Percentiles rank a stretch among this genome's conserved stretches.
phyloP scores from a whole-genome alignment of 2,797 vertebrate genomes.

The Helicolenus hilgendorfi region DNA sequence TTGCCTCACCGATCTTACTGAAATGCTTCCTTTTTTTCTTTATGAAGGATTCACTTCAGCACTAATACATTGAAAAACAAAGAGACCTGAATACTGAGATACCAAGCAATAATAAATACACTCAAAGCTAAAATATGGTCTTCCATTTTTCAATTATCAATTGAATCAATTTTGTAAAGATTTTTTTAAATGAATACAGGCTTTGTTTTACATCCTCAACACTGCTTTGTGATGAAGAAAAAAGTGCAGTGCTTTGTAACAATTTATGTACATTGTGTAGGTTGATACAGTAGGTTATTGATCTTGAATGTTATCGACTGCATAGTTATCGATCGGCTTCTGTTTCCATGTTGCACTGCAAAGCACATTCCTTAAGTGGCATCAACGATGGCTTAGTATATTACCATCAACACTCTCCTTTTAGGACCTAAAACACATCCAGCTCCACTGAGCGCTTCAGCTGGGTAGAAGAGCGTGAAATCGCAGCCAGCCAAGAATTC shows the following conservation, averaged over 20 bases:
- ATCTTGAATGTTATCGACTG: background rate
- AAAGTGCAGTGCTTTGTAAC: background rate
- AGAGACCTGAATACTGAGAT: background rate
- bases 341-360: background rate
- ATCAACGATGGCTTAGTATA: background rate
- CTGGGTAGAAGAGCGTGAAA: constrained; percentile 6
- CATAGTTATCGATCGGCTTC: background rate
- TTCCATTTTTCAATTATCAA: background rate
- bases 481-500: constrained; percentile 32
- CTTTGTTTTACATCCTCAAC: background rate
- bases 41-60: background rate
- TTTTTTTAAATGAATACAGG: background rate
- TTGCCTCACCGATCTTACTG: no score
- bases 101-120: background rate
- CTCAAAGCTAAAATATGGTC: background rate
- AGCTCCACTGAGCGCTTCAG: background rate
- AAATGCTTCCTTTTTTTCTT: background rate
- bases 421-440: constrained; percentile 47
- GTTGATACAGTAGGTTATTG: constrained; percentile 8
- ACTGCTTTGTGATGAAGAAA: background rate
- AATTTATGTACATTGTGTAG: background rate
- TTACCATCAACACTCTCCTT: constrained; percentile 12
- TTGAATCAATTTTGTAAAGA: background rate
- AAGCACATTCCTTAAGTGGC: constrained; percentile 2
- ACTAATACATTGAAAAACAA: background rate